Evolutionary conservation across 2,888 invertebrate genomes (phyloP).

Genomic region (Oconnorella tubifera): DNA sequence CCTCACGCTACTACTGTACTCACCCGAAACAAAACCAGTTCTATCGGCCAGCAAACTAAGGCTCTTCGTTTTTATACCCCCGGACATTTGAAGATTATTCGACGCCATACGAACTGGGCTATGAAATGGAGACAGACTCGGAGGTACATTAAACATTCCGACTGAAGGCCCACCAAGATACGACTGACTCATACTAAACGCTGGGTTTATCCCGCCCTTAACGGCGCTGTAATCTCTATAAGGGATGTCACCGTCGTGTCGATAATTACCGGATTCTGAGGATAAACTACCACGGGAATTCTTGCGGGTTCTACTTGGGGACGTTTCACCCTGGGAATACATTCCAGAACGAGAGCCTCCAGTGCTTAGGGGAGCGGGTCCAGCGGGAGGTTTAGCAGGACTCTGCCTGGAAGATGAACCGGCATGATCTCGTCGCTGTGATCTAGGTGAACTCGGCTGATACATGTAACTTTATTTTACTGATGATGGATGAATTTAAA

Average conservation of each 20-base stretch:
- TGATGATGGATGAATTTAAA: no score
- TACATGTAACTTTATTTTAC: no score
- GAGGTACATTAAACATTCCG: constrained; percentile 24
- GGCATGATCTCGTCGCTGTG: background rate
- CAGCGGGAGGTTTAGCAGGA: constrained; percentile 5
- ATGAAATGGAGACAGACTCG: constrained; percentile 32
- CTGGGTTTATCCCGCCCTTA: constrained; percentile 42
- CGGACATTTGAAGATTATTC: constrained; percentile 40
- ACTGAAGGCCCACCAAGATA: constrained; percentile 14
- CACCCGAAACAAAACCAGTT: constrained; percentile 1
- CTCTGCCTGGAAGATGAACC: constrained; percentile 7
- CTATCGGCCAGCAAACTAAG: constrained; percentile 25
- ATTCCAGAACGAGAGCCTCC: background rate
- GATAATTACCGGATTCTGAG: constrained; percentile 8
- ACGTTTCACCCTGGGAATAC: background rate
- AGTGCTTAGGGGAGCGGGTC: background rate
- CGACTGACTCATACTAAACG: constrained; percentile 36
- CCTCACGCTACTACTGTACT: constrained; percentile 12
- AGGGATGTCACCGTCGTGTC: constrained; percentile 3
- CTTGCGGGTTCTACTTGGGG: constrained; percentile 11
- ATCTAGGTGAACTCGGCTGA: background rate
- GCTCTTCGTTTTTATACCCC: constrained; percentile 28
- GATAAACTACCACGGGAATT: constrained; percentile 6
- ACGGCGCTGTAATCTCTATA: constrained; percentile 20
- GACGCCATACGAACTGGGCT: constrained; percentile 38